Conservation (phyloP, 2,888 invertebrate genomes). For the Sympetrum striolatum region DNA sequence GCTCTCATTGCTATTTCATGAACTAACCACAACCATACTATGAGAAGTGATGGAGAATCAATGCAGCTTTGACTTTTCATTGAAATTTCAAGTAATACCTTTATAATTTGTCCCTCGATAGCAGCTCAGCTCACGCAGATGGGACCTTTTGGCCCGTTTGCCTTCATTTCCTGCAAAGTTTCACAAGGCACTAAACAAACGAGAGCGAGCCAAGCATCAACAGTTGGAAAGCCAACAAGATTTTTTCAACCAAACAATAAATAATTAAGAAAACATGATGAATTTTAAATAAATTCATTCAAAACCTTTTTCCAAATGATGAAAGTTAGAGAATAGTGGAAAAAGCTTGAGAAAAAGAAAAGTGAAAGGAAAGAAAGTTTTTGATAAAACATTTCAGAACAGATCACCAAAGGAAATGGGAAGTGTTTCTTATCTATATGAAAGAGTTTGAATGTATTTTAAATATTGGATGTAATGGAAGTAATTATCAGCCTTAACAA, state of each 20-base stretch:
- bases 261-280: not conserved
- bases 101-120: slow-evolving; percentile 61
- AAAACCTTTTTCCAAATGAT: not conserved
- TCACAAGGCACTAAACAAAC: slow-evolving; percentile 29
- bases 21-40: slow-evolving; percentile 47
- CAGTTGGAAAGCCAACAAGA: not conserved
- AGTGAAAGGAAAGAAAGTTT: not conserved
- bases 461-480: not conserved
- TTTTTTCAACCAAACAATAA: not conserved
- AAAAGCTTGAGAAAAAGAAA: not conserved
- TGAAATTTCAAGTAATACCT: slow-evolving; percentile 56
- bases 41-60: slow-evolving; percentile 45
- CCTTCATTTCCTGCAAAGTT: slow-evolving; percentile 56
- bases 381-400: not conserved
- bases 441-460: not conserved
- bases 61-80: slow-evolving; percentile 48
- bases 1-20: not conserved
- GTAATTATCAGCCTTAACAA: not conserved
- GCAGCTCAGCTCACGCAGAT: slow-evolving; percentile 71
- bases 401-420: not conserved
- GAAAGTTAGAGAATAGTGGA: too few relatives aligned
- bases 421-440: not conserved
- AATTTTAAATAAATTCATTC: not conserved
- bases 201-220: not conserved
- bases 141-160: slow-evolving; percentile 65